Evolutionary conservation across 2,797 vertebrate genomes (phyloP).

Genomic region (Gorsachius magnificus): DNA sequence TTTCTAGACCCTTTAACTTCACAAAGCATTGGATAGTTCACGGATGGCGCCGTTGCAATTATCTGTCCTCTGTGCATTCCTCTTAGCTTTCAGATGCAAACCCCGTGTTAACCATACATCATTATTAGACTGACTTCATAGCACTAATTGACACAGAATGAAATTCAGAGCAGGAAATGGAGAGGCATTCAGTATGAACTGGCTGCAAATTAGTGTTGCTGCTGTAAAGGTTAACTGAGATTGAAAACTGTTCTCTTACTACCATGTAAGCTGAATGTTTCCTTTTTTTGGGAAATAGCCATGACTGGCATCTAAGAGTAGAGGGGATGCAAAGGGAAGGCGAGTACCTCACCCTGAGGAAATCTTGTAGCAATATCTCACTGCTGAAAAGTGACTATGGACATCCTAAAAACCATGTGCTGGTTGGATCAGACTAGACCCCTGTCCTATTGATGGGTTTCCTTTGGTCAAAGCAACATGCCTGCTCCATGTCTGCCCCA

Average conservation of each 20-base stretch:
- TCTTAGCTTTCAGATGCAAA: background rate
- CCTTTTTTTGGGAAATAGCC: background rate
- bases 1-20: background rate
- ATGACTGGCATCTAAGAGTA: background rate
- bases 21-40: background rate
- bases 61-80: background rate
- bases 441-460: background rate
- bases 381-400: background rate
- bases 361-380: background rate
- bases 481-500: background rate
- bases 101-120: conserved; percentile 34
- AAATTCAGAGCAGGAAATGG: conserved; percentile 44
- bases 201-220: conserved; percentile 30
- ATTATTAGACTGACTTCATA: conserved; percentile 51
- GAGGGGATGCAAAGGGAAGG: background rate
- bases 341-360: background rate
- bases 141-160: conserved; percentile 67
- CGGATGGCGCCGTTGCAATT: background rate
- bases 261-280: background rate
- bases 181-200: conserved; percentile 6
- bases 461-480: background rate
- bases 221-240: conserved; percentile 65
- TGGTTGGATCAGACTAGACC: background rate
- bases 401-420: background rate
- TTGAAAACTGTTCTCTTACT: conserved; percentile 19